Conservation (phyloP, 1,140 invertebrate species). For the Zaprionus taronus region DNA sequence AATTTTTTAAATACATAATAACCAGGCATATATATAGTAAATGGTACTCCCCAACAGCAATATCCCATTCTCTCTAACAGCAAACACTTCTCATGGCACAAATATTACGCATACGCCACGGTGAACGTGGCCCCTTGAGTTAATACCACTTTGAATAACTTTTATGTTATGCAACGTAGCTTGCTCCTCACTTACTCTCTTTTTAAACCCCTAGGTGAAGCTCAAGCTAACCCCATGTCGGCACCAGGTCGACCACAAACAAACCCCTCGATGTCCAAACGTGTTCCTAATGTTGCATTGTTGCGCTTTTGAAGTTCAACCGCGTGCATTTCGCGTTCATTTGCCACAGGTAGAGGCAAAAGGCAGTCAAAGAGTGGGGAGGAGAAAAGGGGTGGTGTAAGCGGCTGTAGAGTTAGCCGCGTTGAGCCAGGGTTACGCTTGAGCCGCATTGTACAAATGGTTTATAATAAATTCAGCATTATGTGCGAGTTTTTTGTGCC, state of each 20-base stretch:
- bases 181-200: neutral
- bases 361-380: constrained; percentile 25
- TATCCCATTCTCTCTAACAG: neutral
- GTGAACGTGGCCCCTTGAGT: constrained; percentile 59
- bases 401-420: neutral
- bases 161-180: constrained; percentile 62
- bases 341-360: constrained; percentile 50
- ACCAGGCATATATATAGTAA: too few species aligned
- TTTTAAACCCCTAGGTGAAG: neutral
- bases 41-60: too few species aligned
- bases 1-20: too few species aligned
- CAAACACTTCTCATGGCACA: constrained; percentile 21
- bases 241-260: neutral
- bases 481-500: constrained; percentile 29
- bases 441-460: constrained; percentile 71
- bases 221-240: constrained; percentile 3
- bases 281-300: constrained; percentile 37
- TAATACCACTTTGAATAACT: constrained; percentile 68
- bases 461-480: constrained; percentile 72
- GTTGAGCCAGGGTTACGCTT: constrained; percentile 58
- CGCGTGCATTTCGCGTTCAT: constrained; percentile 74
- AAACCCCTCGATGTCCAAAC: constrained; percentile 5
- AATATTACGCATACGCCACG: constrained; percentile 66
- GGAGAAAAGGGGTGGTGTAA: neutral
- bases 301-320: constrained; percentile 71